phyloP scores from a whole-genome alignment of 2,797 vertebrate genomes.

The Pangasius krempfi region DNA sequence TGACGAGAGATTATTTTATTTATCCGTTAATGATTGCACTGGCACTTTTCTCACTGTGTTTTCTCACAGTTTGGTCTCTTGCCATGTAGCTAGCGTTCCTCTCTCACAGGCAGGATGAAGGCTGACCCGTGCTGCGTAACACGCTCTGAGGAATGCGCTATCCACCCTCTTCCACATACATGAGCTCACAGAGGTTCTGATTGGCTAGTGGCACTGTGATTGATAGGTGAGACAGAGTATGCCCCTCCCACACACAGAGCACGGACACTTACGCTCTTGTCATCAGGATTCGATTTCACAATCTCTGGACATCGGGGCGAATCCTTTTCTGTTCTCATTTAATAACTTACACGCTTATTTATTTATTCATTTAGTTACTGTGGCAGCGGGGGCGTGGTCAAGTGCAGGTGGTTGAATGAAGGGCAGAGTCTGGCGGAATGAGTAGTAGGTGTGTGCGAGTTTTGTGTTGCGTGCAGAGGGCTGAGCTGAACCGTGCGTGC shows the following conservation, averaged over 20 bases:
- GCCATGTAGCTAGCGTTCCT: no score
- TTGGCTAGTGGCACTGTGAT: neutral
- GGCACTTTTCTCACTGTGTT: neutral
- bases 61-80: neutral
- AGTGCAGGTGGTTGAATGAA: neutral
- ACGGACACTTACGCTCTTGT: neutral
- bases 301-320: neutral
- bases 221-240: neutral
- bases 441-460: neutral
- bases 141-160: neutral
- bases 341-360: neutral
- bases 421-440: neutral
- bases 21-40: neutral
- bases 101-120: neutral
- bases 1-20: neutral
- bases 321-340: neutral
- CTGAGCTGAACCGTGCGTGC: neutral
- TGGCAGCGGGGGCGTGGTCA: neutral
- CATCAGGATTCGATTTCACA: neutral
- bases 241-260: neutral
- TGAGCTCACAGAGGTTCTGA: neutral
- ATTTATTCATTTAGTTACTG: neutral
- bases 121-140: neutral
- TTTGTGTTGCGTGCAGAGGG: neutral
- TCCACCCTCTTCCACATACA: slow-evolving; percentile 5